Evolutionary conservation across 2,888 invertebrate genomes (phyloP).

Genomic region (Philereme vetulata): DNA sequence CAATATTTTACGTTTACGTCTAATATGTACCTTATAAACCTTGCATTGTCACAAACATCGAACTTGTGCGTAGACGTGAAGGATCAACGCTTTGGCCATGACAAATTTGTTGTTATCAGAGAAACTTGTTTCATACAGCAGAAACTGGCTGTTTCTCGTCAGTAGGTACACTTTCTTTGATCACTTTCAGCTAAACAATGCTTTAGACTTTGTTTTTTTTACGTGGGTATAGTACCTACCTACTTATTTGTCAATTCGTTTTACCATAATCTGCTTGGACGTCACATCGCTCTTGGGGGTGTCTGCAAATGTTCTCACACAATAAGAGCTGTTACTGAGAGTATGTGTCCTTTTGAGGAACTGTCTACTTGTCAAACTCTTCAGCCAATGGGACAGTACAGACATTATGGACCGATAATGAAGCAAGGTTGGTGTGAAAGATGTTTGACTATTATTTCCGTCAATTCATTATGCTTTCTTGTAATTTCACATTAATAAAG

Average conservation of each 20-base stretch:
- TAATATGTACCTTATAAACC: too few species aligned
- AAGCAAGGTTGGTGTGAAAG: conserved; percentile 9
- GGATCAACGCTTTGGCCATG: too few species aligned
- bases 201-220: not conserved
- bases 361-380: conserved; percentile 43
- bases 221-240: not conserved
- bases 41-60: too few species aligned
- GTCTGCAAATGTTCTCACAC: conserved; percentile 53
- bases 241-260: not conserved
- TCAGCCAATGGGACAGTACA: conserved; percentile 52
- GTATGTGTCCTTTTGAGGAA: conserved; percentile 40
- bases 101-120: too few species aligned
- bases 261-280: conserved; percentile 50
- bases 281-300: conserved; percentile 51
- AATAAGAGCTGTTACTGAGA: conserved; percentile 36
- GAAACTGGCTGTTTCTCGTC: too few species aligned
- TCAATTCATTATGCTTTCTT: conserved; percentile 49
- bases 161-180: too few species aligned
- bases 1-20: too few species aligned
- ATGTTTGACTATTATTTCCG: conserved; percentile 41
- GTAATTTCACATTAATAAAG: conserved; percentile 44
- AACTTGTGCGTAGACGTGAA: too few species aligned
- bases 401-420: conserved; percentile 59
- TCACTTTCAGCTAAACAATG: too few species aligned
- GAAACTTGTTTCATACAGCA: too few species aligned